phyloP scores from a whole-genome alignment of 2,888 invertebrate genomes.

The Sipha maydis region DNA sequence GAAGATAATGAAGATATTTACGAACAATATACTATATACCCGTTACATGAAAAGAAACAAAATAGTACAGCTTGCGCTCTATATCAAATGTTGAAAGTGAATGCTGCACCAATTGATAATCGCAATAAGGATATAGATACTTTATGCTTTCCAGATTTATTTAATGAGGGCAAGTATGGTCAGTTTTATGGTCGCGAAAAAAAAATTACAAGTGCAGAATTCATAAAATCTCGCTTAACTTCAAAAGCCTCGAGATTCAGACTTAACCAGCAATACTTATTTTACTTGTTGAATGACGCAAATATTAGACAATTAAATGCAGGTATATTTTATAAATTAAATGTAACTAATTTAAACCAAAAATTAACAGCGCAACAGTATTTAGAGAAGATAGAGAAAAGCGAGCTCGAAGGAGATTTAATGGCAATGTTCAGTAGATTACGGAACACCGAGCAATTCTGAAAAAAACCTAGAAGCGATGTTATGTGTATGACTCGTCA shows the following conservation, averaged over 20 bases:
- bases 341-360: slow-evolving; percentile 64
- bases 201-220: too few relatives aligned
- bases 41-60: too few relatives aligned
- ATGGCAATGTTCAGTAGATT: slow-evolving; percentile 60
- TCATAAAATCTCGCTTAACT: slow-evolving; percentile 64
- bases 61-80: too few relatives aligned
- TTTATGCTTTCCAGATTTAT: too few relatives aligned
- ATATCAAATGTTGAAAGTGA: too few relatives aligned
- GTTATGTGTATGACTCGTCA: slow-evolving; percentile 65
- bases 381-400: slow-evolving; percentile 64
- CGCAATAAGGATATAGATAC: too few relatives aligned
- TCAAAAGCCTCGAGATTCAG: slow-evolving; percentile 65
- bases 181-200: too few relatives aligned
- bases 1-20: too few relatives aligned
- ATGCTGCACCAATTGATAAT: too few relatives aligned
- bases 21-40: too few relatives aligned
- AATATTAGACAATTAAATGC: slow-evolving; percentile 64
- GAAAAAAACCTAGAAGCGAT: not conserved
- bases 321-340: slow-evolving; percentile 65
- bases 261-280: slow-evolving; percentile 65
- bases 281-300: slow-evolving; percentile 64
- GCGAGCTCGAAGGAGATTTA: slow-evolving; percentile 65
- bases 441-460: not conserved
- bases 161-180: too few relatives aligned
- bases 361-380: slow-evolving; percentile 65